Evolutionary conservation across 2,113 vertebrate genomes (phyloP).

Genomic region (Loxodonta africana): DNA sequence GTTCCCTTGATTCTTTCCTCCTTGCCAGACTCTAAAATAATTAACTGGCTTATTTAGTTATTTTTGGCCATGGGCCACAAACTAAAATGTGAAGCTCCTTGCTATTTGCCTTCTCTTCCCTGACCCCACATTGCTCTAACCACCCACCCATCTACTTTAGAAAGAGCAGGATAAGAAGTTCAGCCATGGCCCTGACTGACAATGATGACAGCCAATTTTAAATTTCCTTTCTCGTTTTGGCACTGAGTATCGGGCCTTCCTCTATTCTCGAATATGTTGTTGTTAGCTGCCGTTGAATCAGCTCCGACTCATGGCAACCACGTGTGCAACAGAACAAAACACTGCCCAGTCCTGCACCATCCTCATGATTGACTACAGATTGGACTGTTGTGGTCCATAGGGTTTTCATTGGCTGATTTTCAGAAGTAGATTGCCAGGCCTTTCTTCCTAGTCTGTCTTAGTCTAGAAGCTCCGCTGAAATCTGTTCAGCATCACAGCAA

Average conservation of each 20-base stretch:
- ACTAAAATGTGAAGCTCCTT: not conserved
- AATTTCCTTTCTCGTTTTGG: slow-evolving; percentile 21
- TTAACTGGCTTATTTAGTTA: not conserved
- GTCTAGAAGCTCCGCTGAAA: not conserved
- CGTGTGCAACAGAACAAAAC: not conserved
- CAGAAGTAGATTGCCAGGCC: not conserved
- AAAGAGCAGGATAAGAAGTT: not conserved
- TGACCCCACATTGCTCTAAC: too few species aligned
- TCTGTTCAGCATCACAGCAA: not conserved
- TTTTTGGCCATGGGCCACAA: not conserved
- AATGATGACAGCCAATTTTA: not conserved
- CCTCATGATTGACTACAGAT: not conserved
- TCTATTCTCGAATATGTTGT: not conserved
- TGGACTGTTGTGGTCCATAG: not conserved
- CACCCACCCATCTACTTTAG: not conserved
- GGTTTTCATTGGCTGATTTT: not conserved
- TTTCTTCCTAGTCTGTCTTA: not conserved
- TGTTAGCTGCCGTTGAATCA: too few species aligned
- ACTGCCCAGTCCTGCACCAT: too few species aligned
- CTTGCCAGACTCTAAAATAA: not conserved
- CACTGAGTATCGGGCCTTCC: not conserved
- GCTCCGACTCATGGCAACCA: not conserved
- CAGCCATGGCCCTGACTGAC: not conserved
- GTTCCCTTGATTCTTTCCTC: not conserved
- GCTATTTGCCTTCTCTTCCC: not conserved